These are phyloP conservation scores for Xylota segnis DNA, from an alignment of 2,888 invertebrate species.

Conservation along the genomic window DNA sequence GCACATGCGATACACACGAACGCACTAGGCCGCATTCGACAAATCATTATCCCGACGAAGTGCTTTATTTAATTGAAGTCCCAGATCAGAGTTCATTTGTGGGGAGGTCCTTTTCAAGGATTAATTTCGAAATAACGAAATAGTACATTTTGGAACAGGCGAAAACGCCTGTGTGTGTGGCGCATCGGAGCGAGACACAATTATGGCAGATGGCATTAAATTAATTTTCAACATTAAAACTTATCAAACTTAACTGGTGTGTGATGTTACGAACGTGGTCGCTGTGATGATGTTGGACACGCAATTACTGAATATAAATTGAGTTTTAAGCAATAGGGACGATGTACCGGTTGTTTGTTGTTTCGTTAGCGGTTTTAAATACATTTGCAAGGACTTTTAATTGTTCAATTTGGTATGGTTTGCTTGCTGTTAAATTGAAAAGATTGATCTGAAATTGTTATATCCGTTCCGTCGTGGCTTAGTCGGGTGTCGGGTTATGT, in stretches of 20 bases:
- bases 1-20: conserved; percentile 2
- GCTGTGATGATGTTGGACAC: conserved; percentile 41
- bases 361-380: conserved; percentile 51
- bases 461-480: too few relatives aligned
- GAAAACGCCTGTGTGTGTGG: background rate
- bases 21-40: conserved; percentile 17
- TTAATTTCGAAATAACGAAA: conserved; percentile 62
- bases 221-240: conserved; percentile 73
- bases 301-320: conserved; percentile 74
- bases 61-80: conserved; percentile 72
- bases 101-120: conserved; percentile 57
- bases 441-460: background rate
- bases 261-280: conserved; percentile 29
- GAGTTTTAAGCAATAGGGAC: conserved; percentile 49
- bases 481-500: too few relatives aligned
- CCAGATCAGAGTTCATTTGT: conserved; percentile 68
- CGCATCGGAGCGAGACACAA: conserved; percentile 27
- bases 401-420: conserved; percentile 16
- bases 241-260: conserved; percentile 69
- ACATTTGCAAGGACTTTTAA: conserved; percentile 25
- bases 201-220: conserved; percentile 72
- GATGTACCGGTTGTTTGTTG: conserved; percentile 34
- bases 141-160: conserved; percentile 28
- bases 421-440: background rate
- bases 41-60: conserved; percentile 68